Base-by-base conservation (phyloP, 2,113 vertebrate genomes). In the Pavo muticus region DNA sequence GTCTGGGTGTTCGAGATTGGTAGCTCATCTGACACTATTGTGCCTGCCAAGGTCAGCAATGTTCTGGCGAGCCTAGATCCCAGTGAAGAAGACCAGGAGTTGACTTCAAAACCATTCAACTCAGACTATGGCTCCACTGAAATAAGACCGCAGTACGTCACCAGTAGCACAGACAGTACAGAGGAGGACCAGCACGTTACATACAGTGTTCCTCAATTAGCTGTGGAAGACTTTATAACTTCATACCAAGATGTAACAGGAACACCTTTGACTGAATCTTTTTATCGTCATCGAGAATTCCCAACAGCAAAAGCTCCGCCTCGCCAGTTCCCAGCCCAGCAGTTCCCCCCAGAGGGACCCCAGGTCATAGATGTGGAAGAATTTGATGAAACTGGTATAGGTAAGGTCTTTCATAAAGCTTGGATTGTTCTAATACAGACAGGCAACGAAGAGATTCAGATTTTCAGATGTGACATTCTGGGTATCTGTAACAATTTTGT, bases 1-100 rank as follows among this genome's bases (percentile, higher is more conserved):
- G 78, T 99, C 47, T 99, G 99, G 99, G 98, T 99, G 64, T 99
- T 98, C 0, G 98, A 99, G 96, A 98, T 99, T 5, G 98, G 99
- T 42, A 98, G 98, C 6, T 98, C 97, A 1, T 97, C 98, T 57
- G 97, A 97, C 37, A 98, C 96, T 0, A 93, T 99, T 23, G 92
- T 98, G 65, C 96, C 98, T 32, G 98, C 98, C 2, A 98, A 98
- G n/a, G 97, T 98, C 94, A 96, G 79, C 30, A 93, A 88, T 2
- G 40, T 95, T 68, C 89, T 96, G 17, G 73, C 96, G 2, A 89
- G 6, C 16, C 10, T 47, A 0, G 96, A 97, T 17, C 81, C 92
- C 13, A 87, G 27, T 0, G 96, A 97, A 45, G 74, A 96, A 64
- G 91, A 95, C 35, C 93, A 87, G 60, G 94, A 96, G 56, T 90